phyloP scores from a whole-genome alignment of 2,797 vertebrate species.

The Acipenser ruthenus region DNA sequence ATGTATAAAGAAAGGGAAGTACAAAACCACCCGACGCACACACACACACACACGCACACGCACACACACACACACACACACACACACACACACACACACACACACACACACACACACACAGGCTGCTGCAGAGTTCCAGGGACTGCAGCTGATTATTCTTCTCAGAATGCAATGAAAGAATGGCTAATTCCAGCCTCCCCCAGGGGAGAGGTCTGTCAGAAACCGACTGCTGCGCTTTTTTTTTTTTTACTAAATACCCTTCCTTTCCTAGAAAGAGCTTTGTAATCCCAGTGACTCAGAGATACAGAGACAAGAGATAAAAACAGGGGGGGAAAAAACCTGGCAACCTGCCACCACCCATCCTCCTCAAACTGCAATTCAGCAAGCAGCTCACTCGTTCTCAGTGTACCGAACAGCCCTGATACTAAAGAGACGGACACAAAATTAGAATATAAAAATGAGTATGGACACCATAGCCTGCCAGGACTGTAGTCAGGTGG shows the following conservation, averaged over 20 bases:
- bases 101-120: not conserved
- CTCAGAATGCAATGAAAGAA: conserved; percentile 11
- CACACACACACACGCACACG: no score
- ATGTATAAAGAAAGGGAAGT: not conserved
- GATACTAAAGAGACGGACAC: no score
- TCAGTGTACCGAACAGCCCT: no score
- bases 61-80: no score
- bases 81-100: not conserved
- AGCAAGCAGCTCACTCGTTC: no score
- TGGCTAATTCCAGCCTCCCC: not conserved
- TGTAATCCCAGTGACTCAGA: not conserved
- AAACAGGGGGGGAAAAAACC: not conserved
- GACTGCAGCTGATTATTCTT: conserved; percentile 3
- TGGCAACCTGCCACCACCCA: conserved; percentile 3
- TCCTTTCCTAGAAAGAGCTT: conserved; percentile 29
- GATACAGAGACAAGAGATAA: not conserved
- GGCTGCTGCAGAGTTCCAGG: not conserved
- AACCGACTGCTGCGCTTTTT: conserved; percentile 7
- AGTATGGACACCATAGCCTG: no score
- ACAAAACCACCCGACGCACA: not conserved
- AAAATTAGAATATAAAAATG: no score
- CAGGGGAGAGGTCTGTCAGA: not conserved
- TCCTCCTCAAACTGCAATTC: no score
- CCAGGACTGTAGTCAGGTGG: no score
- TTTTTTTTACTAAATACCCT: conserved; percentile 12